Conservation (phyloP, 2,888 invertebrate species). For the Drosophila acutilabella region DNA sequence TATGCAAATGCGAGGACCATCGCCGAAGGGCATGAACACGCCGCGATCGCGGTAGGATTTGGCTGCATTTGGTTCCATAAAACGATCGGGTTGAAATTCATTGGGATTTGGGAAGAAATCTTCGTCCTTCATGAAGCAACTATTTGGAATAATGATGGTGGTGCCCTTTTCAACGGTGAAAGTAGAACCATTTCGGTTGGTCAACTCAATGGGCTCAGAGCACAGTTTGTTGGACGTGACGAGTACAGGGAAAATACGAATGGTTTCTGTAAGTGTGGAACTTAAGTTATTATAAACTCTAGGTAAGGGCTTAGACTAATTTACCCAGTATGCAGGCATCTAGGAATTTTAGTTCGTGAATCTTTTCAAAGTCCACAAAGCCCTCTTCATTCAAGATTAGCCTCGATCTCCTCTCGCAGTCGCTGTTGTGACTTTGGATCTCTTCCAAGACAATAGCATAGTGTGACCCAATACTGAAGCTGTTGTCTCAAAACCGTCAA, state of each 20-base stretch:
- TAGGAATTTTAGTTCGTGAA: slow-evolving; percentile 8
- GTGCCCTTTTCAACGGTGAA: slow-evolving; percentile 13
- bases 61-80: slow-evolving; percentile 69
- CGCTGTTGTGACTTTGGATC: slow-evolving; percentile 6
- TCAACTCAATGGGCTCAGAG: slow-evolving; percentile 6
- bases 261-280: slow-evolving; percentile 2
- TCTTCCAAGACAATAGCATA: slow-evolving; percentile 1
- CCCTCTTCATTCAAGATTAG: slow-evolving; percentile 7
- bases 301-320: too few relatives aligned
- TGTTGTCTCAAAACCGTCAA: slow-evolving; percentile 21
- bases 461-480: slow-evolving; percentile 1
- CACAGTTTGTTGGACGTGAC: slow-evolving; percentile 6
- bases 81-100: slow-evolving; percentile 74
- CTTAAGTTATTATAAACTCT: not conserved
- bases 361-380: slow-evolving; percentile 11
- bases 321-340: slow-evolving; percentile 22
- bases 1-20: slow-evolving; percentile 80
- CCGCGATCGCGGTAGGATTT: slow-evolving; percentile 76
- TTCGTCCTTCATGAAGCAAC: slow-evolving; percentile 3
- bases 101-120: slow-evolving; percentile 12
- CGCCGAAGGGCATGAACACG: slow-evolving; percentile 75
- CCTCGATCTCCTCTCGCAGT: slow-evolving; percentile 1
- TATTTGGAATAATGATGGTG: slow-evolving; percentile 1
- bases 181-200: slow-evolving; percentile 2
- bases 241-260: slow-evolving; percentile 1